Conservation (phyloP, 2,113 vertebrate species). For the Calonectris borealis region DNA sequence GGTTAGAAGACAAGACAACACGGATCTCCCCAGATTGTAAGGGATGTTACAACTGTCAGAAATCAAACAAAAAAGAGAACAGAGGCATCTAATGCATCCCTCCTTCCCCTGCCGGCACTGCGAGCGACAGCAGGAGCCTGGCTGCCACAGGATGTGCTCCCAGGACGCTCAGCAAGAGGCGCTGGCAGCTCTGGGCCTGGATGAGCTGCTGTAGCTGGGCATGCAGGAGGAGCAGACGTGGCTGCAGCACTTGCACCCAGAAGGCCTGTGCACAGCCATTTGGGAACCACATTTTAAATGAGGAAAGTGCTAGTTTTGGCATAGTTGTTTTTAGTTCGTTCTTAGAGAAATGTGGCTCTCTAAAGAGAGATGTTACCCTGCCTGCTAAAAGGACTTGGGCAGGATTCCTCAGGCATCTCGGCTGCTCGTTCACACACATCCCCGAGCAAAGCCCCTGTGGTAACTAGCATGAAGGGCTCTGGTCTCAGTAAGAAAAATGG, state of each 20-base stretch:
- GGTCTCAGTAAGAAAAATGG: not conserved
- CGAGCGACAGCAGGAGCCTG: not conserved
- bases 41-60: not conserved
- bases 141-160: not conserved
- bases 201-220: not conserved
- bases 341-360: not conserved
- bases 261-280: not conserved
- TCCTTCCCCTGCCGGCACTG: not conserved
- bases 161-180: not conserved
- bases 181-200: not conserved
- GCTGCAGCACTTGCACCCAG: constrained; percentile 2
- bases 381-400: not conserved
- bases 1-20: not conserved
- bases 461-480: not conserved
- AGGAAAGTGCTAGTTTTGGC: constrained; percentile 49
- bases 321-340: constrained; percentile 52
- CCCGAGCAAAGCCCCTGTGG: not conserved
- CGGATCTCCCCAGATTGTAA: not conserved
- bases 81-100: not conserved
- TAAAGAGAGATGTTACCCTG: not conserved
- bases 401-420: not conserved
- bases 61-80: not conserved
- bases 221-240: not conserved
- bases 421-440: not conserved
- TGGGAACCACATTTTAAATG: constrained; percentile 27